Conservation (phyloP, 35 echinoderm and acorn worm genomes). For the Amphiura filiformis region DNA sequence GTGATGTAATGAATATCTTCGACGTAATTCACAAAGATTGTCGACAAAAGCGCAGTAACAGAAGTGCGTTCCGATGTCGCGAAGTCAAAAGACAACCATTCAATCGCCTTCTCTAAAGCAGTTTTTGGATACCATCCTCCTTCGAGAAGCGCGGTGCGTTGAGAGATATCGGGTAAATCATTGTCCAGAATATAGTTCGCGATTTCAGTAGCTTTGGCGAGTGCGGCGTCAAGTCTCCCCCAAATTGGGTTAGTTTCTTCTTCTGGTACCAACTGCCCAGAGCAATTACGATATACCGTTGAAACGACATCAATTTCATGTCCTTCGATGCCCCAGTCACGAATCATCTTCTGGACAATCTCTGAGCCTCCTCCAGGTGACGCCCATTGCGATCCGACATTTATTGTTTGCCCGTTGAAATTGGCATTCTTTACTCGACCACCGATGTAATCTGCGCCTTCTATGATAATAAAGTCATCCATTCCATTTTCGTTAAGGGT, state of each 20-base stretch:
- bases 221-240: neutral
- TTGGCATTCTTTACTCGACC: constrained; percentile 16
- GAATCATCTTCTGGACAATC: neutral
- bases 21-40: neutral
- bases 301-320: neutral
- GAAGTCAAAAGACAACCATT: constrained; percentile 45
- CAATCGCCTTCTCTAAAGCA: constrained; percentile 20
- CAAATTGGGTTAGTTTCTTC: neutral
- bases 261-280: neutral
- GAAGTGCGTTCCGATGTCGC: neutral
- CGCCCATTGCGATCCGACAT: constrained; percentile 2
- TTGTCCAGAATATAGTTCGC: neutral
- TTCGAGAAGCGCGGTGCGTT: constrained; percentile 18
- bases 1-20: constrained; percentile 6
- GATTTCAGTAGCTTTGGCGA: neutral
- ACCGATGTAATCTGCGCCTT: constrained; percentile 32
- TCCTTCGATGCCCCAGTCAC: neutral
- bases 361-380: neutral
- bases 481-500: constrained; percentile 35
- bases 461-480: constrained; percentile 48
- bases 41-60: neutral
- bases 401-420: constrained; percentile 2
- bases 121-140: constrained; percentile 42
- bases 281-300: neutral
- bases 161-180: constrained; percentile 39